Evolutionary conservation across 2,888 invertebrate genomes (phyloP), one percentile per base, ranked within the genome.

Genomic region (Piscicola geometra): DNA sequence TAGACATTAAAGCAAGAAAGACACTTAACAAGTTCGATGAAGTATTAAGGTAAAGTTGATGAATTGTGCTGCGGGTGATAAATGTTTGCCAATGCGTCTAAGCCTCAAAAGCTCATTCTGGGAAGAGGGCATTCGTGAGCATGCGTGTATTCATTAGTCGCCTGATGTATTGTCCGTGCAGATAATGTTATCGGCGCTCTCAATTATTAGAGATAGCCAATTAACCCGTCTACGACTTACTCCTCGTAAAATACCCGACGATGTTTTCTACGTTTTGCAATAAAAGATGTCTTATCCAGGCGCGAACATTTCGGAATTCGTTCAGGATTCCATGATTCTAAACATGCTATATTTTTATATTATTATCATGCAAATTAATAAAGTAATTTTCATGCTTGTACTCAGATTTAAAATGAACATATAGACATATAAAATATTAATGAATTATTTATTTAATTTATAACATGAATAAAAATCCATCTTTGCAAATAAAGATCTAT

Each of bases 201-300:
- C 50, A 47, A 47, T 47, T 47, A 47, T 47, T 47, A 47, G 50
- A 47, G 50, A 47, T 47, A 47, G 50, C 50, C 50, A 47, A 47
- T 47, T 47, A 47, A 47, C 50, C 50, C 50, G 9, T 47, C 50
- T 9, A 9, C 21, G 50, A 47, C 50, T 47, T 47, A 47, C 50
- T 47, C 50, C 12, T 21, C 50, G 21, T 47, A 47, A 47, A 47
- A 47, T 47, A 47, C 50, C 21, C 50, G 9, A 9, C 50, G 50
- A 9, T 47, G 9, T 21, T 15, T 47, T 47, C 21, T 47, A 47
- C 50, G 21, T 47, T 15, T 47, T n/a, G n/a, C n/a, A n/a, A n/a
- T n/a, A n/a, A n/a, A n/a, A n/a, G n/a, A n/a, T n/a, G n/a, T n/a
- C n/a, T n/a, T n/a, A n/a, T n/a, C n/a, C n/a, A n/a, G n/a, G n/a